Conservation (phyloP, 2,113 vertebrate species). For the Sclerurus mexicanus region DNA sequence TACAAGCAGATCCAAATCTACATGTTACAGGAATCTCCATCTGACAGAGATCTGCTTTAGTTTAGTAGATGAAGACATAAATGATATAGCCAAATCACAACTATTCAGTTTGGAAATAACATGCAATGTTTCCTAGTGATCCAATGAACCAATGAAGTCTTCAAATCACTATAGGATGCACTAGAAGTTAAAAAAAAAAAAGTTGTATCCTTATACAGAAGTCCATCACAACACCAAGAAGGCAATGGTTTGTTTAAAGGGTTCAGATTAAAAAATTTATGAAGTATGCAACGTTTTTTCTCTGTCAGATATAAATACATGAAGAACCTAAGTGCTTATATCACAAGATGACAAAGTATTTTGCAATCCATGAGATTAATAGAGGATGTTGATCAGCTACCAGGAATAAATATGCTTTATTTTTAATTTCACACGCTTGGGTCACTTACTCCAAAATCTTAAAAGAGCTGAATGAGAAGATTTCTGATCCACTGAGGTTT, state of each 20-base stretch:
- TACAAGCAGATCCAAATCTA: neutral
- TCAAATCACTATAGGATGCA: neutral
- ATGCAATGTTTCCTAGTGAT: neutral
- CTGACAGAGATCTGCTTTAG: neutral
- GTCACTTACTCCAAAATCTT: conserved; percentile 10
- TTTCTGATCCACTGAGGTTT: conserved; percentile 24
- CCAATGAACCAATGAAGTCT: neutral
- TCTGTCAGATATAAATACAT: neutral
- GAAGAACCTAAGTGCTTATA: neutral
- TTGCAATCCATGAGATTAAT: conserved; percentile 12
- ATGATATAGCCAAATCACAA: neutral
- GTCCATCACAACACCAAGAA: neutral
- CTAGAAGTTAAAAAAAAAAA: neutral
- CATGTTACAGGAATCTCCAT: neutral
- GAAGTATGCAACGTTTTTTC: neutral
- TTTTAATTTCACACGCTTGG: conserved; percentile 45
- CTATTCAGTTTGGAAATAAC: neutral
- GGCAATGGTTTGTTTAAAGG: neutral
- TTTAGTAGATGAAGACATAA: neutral
- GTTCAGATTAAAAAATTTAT: neutral
- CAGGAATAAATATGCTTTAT: conserved; percentile 24
- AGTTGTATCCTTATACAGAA: neutral
- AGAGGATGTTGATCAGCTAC: conserved; percentile 4
- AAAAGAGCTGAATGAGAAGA: conserved; percentile 5
- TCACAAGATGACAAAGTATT: conserved; percentile 16